Percentiles rank a stretch among this genome's conserved stretches.
Evolutionary conservation across 2,888 invertebrate species (phyloP).

Genomic region (Blastobasis lacticolella): DNA sequence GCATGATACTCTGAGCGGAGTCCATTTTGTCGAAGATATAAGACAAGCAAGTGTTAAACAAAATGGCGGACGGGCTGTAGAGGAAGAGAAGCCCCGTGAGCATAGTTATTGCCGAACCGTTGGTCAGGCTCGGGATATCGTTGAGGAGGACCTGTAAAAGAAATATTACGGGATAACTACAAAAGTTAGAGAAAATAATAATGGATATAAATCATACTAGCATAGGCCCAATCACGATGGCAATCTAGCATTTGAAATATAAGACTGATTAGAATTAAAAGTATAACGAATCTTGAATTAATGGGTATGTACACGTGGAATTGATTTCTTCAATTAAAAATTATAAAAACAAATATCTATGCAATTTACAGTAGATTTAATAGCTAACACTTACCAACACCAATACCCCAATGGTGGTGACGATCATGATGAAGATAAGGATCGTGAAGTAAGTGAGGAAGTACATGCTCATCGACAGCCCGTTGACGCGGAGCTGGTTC

Average conservation of each 20-base stretch:
- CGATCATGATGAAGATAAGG: conserved; percentile 78
- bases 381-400: conserved; percentile 53
- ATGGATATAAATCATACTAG: too few species aligned
- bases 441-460: conserved; percentile 84
- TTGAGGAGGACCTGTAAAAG: conserved; percentile 75
- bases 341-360: too few species aligned
- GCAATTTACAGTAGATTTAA: too few species aligned
- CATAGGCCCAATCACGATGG: too few species aligned
- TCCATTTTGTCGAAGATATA: conserved; percentile 89
- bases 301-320: too few species aligned
- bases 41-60: conserved; percentile 84
- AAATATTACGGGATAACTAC: neutral
- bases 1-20: conserved; percentile 86
- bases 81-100: conserved; percentile 78
- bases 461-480: conserved; percentile 83
- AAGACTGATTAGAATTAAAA: too few species aligned
- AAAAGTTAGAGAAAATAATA: too few species aligned
- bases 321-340: too few species aligned
- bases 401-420: conserved; percentile 79
- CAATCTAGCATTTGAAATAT: too few species aligned
- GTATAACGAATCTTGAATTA: too few species aligned
- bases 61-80: conserved; percentile 83
- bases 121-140: conserved; percentile 80
- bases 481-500: conserved; percentile 87
- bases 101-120: conserved; percentile 80